Base-by-base conservation (phyloP, 2,888 invertebrate genomes). In the Choristoneura rosaceana region DNA sequence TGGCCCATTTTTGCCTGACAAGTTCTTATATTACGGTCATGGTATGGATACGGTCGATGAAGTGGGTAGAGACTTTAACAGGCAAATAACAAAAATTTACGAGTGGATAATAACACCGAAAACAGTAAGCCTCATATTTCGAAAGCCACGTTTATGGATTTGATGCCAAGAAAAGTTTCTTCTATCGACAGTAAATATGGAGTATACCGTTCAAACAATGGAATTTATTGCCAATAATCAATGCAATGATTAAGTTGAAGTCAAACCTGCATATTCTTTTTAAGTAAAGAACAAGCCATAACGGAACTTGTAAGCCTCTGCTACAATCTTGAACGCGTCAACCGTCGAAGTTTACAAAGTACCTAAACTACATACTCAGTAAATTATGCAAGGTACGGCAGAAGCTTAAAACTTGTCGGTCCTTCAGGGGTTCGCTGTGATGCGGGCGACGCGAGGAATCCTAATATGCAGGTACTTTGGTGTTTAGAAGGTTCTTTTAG, bases 381-480 rank as follows among this genome's bases (percentile, higher is more conserved):
- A 81, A 85, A 83, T 84, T 85, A 85, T 85, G 82, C 82, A 81
- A 58, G 76, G 78, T 78, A 79, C 79, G 79, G 78, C 73, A 52
- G 71, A 62, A 75, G 76, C 81, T 83, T 84, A 80, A 78, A 79
- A 84, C 80, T 84, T 80, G 17, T 3, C 52, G n/a, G 33, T 60
- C 64, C 50, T n/a, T 50, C 52, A 55, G 70, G 70, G 71, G 45
- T 71, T 61, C 41, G 34, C n/a, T n/a, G 59, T 34, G 7, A 33
- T 8, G 17, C 47, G 47, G 14, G 50, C 58, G 58, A 58, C 25
- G 55, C 14, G 25, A 58, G 4, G 33, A 58, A 58, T 33, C 33
- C 38, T 38, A 33, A 34, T 59, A 55, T 34, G n/a, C n/a, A 38
- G 10, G 34, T 33, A 58, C 33, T 58, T 58, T 12, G 58, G 33